Conservation (phyloP, 2,888 invertebrate genomes). For the Melanophora roralis region DNA sequence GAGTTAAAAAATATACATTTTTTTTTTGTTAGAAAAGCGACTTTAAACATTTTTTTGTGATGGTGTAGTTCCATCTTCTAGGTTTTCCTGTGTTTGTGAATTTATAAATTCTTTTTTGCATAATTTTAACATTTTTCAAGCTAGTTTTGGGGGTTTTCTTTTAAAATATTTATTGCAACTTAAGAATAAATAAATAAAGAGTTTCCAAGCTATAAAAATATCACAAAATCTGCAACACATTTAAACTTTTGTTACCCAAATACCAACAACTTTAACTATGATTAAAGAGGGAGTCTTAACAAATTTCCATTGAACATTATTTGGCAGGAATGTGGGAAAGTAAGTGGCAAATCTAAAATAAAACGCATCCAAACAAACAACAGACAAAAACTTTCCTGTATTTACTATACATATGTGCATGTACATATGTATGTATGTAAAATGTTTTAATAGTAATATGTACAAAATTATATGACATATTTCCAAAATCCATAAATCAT, state of each 20-base stretch:
- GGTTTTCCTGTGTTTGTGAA: too few species aligned
- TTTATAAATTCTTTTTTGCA: too few species aligned
- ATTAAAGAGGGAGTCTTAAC: not conserved
- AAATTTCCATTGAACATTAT: not conserved
- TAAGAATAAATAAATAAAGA: too few species aligned
- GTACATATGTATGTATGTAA: not conserved
- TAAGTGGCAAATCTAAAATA: conserved; percentile 37
- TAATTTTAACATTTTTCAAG: too few species aligned
- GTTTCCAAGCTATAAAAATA: too few species aligned
- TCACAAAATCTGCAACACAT: conserved; percentile 15
- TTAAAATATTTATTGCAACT: too few species aligned
- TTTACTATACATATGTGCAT: not conserved
- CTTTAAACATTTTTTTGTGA: too few species aligned
- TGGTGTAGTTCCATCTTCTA: too few species aligned
- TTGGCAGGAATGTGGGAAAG: not conserved
- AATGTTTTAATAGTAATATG: conserved; percentile 49
- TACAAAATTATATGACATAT: conserved; percentile 75
- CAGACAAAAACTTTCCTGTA: not conserved
- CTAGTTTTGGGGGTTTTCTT: too few species aligned
- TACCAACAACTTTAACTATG: not conserved
- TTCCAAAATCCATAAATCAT: conserved; percentile 77
- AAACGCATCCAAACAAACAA: conserved; percentile 9
- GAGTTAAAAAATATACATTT: too few species aligned
- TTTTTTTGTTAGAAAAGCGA: too few species aligned
- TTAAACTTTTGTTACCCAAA: not conserved